Evolutionary conservation across 2,113 vertebrate genomes (phyloP).

Genomic region (Pandion haliaetus): DNA sequence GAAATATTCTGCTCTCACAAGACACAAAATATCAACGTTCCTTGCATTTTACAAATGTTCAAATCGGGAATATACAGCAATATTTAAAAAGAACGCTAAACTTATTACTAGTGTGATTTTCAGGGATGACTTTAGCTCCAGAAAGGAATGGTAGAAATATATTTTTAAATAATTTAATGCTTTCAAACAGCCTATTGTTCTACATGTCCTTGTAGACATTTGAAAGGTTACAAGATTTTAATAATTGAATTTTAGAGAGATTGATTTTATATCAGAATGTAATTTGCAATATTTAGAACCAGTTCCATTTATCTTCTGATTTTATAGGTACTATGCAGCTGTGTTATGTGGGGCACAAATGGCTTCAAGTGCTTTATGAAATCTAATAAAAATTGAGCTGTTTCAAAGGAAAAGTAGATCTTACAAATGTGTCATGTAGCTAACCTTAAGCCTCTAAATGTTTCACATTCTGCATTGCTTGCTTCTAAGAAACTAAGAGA

Average conservation of each 20-base stretch:
- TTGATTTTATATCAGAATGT: conserved; percentile 7
- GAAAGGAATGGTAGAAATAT: background rate
- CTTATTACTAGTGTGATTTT: background rate
- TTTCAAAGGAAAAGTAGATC: conserved; percentile 39
- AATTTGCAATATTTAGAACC: conserved; percentile 6
- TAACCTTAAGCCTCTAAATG: conserved; percentile 18
- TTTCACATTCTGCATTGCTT: background rate
- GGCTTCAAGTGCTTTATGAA: background rate
- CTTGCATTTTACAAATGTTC: background rate
- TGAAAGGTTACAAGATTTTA: background rate
- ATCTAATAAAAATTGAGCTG: conserved; percentile 41
- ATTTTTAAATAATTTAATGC: background rate
- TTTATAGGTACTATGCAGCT: background rate
- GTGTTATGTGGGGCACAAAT: background rate
- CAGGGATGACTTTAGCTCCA: background rate
- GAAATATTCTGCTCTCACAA: background rate
- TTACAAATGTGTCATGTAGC: background rate
- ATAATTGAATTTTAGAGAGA: conserved; percentile 25
- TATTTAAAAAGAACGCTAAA: background rate
- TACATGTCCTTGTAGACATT: background rate
- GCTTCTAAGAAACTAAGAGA: background rate
- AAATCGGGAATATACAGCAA: background rate
- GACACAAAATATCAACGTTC: background rate
- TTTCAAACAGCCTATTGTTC: background rate
- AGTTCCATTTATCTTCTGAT: conserved; percentile 18